Conservation (phyloP, 2,888 invertebrate genomes). For the Hecatera dysodea region DNA sequence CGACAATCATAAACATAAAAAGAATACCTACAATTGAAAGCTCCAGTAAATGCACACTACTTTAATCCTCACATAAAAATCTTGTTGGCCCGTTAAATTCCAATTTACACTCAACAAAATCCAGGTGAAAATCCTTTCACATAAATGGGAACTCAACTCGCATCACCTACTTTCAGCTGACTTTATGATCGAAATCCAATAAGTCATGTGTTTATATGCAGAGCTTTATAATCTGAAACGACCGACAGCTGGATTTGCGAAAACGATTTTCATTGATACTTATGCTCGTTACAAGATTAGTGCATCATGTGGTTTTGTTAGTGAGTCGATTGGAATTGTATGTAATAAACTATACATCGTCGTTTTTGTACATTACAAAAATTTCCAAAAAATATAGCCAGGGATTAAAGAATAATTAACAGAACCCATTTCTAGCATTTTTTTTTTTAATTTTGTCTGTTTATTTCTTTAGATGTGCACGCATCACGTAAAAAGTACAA, state of each 20-base stretch:
- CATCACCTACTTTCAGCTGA: slow-evolving; percentile 22
- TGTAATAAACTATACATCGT: too few species aligned
- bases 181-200: slow-evolving; percentile 49
- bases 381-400: too few species aligned
- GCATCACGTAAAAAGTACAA: too few species aligned
- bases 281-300: background rate
- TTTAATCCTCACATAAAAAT: background rate
- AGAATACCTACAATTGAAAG: background rate
- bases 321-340: too few species aligned
- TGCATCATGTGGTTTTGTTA: slow-evolving; percentile 5
- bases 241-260: slow-evolving; percentile 16
- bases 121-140: slow-evolving; percentile 9
- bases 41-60: background rate
- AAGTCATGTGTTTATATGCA: slow-evolving; percentile 34
- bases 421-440: too few species aligned
- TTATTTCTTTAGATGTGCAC: too few species aligned
- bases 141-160: slow-evolving; percentile 22
- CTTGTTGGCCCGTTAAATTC: slow-evolving; percentile 32
- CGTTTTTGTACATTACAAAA: too few species aligned
- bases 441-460: too few species aligned
- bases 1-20: background rate
- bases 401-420: too few species aligned
- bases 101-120: slow-evolving; percentile 43
- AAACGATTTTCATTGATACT: slow-evolving; percentile 42
- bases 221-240: slow-evolving; percentile 23